phyloP scores from a whole-genome alignment of 2,113 vertebrate genomes.

The Ammodytes dubius region DNA sequence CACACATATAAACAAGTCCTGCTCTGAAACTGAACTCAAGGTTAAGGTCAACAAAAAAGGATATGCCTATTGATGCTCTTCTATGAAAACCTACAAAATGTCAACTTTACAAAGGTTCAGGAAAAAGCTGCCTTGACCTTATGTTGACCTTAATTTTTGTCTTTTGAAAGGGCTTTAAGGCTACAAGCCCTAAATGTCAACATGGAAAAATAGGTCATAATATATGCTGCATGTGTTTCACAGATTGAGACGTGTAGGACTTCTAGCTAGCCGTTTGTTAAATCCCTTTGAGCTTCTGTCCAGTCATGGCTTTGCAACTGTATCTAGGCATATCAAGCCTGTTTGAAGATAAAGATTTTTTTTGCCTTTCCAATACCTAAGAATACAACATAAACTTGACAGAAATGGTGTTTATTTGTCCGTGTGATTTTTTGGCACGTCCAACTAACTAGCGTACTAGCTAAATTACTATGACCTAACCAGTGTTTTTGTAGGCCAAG shows the following conservation, averaged over 20 bases:
- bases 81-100: slow-evolving; percentile 43
- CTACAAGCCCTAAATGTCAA: background rate
- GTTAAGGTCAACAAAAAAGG: slow-evolving; percentile 49
- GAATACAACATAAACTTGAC: background rate
- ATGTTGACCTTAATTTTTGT: slow-evolving; percentile 22
- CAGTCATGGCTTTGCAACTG: background rate
- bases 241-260: background rate
- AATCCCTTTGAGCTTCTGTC: background rate
- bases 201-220: background rate
- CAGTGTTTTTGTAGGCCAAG: background rate
- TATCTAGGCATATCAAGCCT: background rate
- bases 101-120: slow-evolving; percentile 13
- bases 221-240: background rate
- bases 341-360: background rate
- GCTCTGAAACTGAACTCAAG: slow-evolving; percentile 52
- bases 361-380: background rate
- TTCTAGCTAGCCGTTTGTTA: background rate
- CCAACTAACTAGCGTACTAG: background rate
- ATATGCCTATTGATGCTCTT: slow-evolving; percentile 28
- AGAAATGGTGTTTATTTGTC: background rate
- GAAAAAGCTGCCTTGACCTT: slow-evolving; percentile 14
- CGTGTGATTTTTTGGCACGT: background rate
- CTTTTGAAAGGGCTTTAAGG: background rate
- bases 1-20: background rate
- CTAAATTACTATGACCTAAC: background rate